Conservation (phyloP, 1,140 invertebrate species). For the Orchesella cincta region DNA sequence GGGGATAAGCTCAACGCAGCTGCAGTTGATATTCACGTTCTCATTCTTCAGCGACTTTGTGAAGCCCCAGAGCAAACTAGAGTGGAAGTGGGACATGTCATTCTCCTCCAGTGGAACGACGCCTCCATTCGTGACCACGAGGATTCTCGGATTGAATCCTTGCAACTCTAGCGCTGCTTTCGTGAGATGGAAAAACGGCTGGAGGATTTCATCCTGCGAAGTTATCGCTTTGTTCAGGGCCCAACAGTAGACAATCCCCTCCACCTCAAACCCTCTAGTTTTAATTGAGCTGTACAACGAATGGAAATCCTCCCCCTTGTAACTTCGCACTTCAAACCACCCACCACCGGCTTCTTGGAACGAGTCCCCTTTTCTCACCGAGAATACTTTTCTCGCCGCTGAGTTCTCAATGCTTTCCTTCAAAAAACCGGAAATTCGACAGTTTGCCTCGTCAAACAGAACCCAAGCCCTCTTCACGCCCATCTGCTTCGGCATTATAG, state of each 20-base stretch:
- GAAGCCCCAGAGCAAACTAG: not conserved
- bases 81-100: not conserved
- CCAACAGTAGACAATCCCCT: slow-evolving; percentile 2
- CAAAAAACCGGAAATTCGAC: not conserved
- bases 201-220: not conserved
- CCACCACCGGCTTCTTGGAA: not conserved
- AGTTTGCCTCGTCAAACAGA: not conserved
- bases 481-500: not conserved
- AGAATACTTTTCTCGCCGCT: not conserved
- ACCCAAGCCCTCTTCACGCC: not conserved
- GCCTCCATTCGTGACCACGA: not conserved
- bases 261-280: not conserved
- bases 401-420: not conserved
- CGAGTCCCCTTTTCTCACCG: not conserved
- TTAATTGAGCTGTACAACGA: not conserved
- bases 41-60: slow-evolving; percentile 2
- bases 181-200: not conserved
- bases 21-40: not conserved
- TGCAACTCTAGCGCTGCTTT: not conserved
- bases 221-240: not conserved
- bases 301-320: not conserved
- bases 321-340: too few relatives aligned
- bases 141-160: not conserved
- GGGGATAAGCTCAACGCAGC: not conserved
- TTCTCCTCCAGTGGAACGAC: not conserved